Base-by-base conservation (phyloP, 2,888 invertebrate species). In the Amiota minor region DNA sequence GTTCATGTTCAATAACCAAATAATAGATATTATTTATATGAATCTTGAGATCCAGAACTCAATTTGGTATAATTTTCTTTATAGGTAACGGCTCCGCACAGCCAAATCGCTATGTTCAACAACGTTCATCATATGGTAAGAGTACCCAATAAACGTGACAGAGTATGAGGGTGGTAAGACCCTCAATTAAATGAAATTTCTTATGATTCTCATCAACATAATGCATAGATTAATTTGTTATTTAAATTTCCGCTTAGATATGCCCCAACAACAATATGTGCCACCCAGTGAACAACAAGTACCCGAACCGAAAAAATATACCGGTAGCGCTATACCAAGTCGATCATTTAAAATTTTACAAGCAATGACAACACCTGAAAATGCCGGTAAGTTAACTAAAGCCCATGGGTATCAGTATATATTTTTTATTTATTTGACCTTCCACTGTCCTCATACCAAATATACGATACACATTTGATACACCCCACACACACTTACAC, bases 321-420 rank as follows among this genome's bases (percentile, higher is more conserved):
- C 92, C 84, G 95, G 95, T 72, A 93, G 94, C 85, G 93, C 94
- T 79, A 96, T 96, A 89, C 96, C 96, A 71, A 95, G 95, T 78
- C 92, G 94, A 88, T 94, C 95, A 56, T 96, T 96, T 90, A 93
- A 93, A 89, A 93, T 94, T 86, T 90, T 96, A 72, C 95, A 96
- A 90, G 94, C 94, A 70, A 94, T 95, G 94, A 95, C 94, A 78
- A 92, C 92, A 76, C 93, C 93, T 73, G 93, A 93, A 85, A 91
- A 91, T 86, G 91, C 92, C 89, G 93, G 93, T 93, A 90, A 92
- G 92, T 91, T 47, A 10, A 23, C n/a, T 10, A 35, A 9, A 10
- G 46, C 50, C 10, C 11, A 70, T 65, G 46, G 49, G n/a, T 45
- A 64, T 64, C 9, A 55, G 61, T 50, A 50, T 76, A 47, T 47